Evolutionary conservation across 2,113 vertebrate genomes (phyloP).

Genomic region (Pseudorasbora parva): DNA sequence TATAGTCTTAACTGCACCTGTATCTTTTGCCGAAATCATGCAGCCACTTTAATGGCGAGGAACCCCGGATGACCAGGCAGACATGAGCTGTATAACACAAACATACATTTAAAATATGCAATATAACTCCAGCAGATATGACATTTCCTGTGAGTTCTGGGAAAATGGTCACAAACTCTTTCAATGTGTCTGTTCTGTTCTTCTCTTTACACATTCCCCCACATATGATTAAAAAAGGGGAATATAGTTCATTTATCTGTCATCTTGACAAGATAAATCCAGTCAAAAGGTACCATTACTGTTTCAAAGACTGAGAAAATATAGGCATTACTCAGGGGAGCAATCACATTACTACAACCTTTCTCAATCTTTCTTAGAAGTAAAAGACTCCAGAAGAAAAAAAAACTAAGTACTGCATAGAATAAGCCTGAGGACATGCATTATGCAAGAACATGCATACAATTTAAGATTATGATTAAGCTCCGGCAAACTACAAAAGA

Average conservation of each 20-base stretch:
- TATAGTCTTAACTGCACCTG: neutral
- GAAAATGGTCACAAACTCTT: neutral
- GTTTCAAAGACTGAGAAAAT: neutral
- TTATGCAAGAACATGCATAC: neutral
- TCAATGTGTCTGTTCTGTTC: neutral
- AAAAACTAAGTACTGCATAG: neutral
- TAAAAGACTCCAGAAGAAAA: neutral
- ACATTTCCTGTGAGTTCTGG: constrained; percentile 20
- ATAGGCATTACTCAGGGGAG: neutral
- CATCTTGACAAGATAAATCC: neutral
- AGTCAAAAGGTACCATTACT: constrained; percentile 1
- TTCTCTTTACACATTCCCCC: neutral
- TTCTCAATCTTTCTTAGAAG: neutral
- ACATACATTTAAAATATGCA: neutral
- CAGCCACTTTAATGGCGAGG: neutral
- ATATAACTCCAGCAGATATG: neutral
- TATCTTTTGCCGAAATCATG: neutral
- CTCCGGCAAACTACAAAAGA: neutral
- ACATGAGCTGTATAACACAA: neutral
- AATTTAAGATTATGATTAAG: constrained; percentile 7
- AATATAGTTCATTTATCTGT: neutral
- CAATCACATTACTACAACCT: neutral
- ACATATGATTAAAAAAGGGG: neutral
- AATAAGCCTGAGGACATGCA: constrained; percentile 2
- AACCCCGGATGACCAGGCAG: neutral